A percentile compares a stretch with the other conserved stretches of the same genome.
These are phyloP conservation scores for Turnix velox DNA, from an alignment of 2,113 vertebrate genomes.

Conservation along the genomic window DNA sequence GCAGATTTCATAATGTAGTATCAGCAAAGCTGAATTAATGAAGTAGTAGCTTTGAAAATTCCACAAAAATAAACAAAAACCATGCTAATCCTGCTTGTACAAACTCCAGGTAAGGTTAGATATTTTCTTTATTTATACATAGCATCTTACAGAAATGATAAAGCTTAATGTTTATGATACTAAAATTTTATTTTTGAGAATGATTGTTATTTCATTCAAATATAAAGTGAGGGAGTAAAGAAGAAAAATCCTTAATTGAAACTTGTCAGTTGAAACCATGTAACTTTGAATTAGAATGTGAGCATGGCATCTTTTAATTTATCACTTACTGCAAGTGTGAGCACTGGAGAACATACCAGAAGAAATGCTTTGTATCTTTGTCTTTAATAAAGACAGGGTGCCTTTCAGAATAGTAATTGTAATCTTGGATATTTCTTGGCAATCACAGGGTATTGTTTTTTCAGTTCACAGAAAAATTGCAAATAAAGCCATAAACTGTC, in stretches of 20 bases:
- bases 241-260: neutral
- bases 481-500: neutral
- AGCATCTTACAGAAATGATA: neutral
- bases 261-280: neutral
- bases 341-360: neutral
- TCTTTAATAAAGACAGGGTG: neutral
- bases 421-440: neutral
- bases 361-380: neutral
- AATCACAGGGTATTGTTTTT: neutral
- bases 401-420: neutral
- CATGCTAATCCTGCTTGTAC: neutral
- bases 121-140: neutral
- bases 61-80: neutral
- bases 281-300: neutral
- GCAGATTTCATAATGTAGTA: neutral
- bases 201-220: neutral
- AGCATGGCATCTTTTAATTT: neutral
- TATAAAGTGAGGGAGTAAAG: neutral
- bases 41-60: neutral
- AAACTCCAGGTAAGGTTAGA: neutral
- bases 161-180: neutral
- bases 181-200: neutral
- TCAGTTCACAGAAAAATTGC: neutral
- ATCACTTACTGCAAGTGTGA: neutral
- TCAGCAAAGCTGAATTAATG: neutral